Evolutionary conservation across 2,888 invertebrate genomes (phyloP).

Genomic region (Mesochorus sp.): DNA sequence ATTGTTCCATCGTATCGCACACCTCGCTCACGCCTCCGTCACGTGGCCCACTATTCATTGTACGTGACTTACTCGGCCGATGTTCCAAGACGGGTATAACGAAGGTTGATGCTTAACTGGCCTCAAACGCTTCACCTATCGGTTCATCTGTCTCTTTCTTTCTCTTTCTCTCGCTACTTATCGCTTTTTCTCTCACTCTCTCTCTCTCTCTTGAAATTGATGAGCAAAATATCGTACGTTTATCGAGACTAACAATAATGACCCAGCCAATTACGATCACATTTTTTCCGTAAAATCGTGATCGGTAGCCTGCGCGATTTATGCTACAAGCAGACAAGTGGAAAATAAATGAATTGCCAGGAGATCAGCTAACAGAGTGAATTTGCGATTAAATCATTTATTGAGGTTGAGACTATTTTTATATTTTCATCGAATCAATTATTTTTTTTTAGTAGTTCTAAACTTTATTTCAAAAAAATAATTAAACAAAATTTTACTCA

Average conservation of each 20-base stretch:
- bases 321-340: neutral
- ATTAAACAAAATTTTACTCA: too few relatives aligned
- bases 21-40: conserved; percentile 81
- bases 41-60: conserved; percentile 81
- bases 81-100: conserved; percentile 46
- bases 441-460: too few relatives aligned
- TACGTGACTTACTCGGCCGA: conserved; percentile 78
- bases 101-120: conserved; percentile 54
- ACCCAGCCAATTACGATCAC: neutral
- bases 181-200: neutral
- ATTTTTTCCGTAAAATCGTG: neutral
- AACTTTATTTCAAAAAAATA: too few relatives aligned
- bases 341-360: neutral
- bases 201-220: neutral
- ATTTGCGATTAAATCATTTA: too few relatives aligned
- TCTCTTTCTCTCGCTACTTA: neutral
- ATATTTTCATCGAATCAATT: too few relatives aligned
- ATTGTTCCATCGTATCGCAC: conserved; percentile 82
- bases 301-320: neutral
- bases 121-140: conserved; percentile 52
- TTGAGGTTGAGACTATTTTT: too few relatives aligned
- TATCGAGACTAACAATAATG: neutral
- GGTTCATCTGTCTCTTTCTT: conserved; percentile 22
- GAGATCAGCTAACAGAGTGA: too few relatives aligned
- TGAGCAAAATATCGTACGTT: conserved; percentile 40